These are phyloP conservation scores for Channa argus DNA, from an alignment of 2,113 vertebrate genomes.

Conservation along the genomic window DNA sequence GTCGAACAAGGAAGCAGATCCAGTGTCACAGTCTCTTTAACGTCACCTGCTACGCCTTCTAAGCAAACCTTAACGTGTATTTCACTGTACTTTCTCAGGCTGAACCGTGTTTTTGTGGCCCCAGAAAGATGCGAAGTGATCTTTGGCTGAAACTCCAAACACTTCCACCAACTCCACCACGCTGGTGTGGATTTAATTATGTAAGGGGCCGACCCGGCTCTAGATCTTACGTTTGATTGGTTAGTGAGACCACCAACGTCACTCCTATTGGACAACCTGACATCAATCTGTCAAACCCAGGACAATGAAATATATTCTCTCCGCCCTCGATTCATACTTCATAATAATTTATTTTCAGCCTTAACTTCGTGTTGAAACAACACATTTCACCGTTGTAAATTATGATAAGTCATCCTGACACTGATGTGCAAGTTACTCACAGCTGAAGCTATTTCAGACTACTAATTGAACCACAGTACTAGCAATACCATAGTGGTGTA, in stretches of 20 bases:
- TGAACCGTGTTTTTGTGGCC: conserved; percentile 19
- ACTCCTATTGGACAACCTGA: conserved; percentile 57
- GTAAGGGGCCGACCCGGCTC: neutral
- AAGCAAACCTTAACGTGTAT: neutral
- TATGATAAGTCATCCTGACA: no score
- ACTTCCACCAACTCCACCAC: conserved; percentile 52
- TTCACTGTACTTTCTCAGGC: conserved; percentile 39
- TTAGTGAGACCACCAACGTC: fast-evolving
- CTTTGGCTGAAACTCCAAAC: conserved; percentile 47
- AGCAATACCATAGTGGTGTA: no score
- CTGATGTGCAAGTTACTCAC: no score
- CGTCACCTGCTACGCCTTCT: conserved; percentile 45
- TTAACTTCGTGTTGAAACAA: neutral
- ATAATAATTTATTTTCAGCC: conserved; percentile 1
- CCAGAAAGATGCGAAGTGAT: conserved; percentile 29
- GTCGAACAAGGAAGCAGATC: conserved; percentile 72
- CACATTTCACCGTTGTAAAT: neutral
- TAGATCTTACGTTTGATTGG: conserved; percentile 70
- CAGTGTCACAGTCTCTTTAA: conserved; percentile 47
- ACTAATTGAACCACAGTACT: no score
- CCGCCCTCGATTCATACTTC: conserved; percentile 49
- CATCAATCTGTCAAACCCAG: conserved; percentile 62
- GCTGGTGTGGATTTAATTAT: conserved; percentile 78
- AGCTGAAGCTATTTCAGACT: no score
- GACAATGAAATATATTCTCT: conserved; percentile 27